phyloP scores from a whole-genome alignment of 2,888 invertebrate genomes.

The Leptopilina myrica region DNA sequence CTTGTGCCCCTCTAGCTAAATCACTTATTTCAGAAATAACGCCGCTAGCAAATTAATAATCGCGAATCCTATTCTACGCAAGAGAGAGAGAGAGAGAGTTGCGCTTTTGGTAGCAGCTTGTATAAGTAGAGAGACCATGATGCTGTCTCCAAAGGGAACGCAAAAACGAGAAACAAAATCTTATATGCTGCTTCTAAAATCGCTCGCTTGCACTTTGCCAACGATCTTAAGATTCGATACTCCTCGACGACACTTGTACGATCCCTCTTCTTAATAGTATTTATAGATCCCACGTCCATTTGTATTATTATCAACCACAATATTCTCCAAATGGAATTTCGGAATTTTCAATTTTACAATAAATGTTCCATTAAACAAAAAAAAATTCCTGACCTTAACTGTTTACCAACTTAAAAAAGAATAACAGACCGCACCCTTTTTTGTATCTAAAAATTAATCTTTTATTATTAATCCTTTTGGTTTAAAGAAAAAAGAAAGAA shows the following conservation, averaged over 20 bases:
- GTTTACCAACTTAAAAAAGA: too few species aligned
- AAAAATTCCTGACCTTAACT: too few species aligned
- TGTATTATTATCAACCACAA: background rate
- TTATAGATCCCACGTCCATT: constrained; percentile 49
- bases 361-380: too few species aligned
- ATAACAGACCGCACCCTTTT: too few species aligned
- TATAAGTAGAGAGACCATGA: constrained; percentile 45
- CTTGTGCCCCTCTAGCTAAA: constrained; percentile 65
- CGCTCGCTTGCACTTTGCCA: constrained; percentile 58
- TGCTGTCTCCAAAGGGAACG: constrained; percentile 36
- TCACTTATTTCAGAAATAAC: constrained; percentile 75
- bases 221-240: constrained; percentile 62
- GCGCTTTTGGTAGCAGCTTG: constrained; percentile 45
- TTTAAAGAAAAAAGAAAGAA: too few species aligned
- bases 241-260: constrained; percentile 55
- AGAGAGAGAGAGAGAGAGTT: constrained; percentile 44
- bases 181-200: constrained; percentile 50
- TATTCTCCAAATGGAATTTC: background rate
- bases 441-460: too few species aligned
- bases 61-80: constrained; percentile 55
- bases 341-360: too few species aligned
- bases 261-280: constrained; percentile 50
- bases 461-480: too few species aligned
- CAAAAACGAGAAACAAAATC: constrained; percentile 26
- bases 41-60: constrained; percentile 70